Evolutionary conservation across 2,797 vertebrate genomes (phyloP).

Genomic region (Lycodopsis pacificus): DNA sequence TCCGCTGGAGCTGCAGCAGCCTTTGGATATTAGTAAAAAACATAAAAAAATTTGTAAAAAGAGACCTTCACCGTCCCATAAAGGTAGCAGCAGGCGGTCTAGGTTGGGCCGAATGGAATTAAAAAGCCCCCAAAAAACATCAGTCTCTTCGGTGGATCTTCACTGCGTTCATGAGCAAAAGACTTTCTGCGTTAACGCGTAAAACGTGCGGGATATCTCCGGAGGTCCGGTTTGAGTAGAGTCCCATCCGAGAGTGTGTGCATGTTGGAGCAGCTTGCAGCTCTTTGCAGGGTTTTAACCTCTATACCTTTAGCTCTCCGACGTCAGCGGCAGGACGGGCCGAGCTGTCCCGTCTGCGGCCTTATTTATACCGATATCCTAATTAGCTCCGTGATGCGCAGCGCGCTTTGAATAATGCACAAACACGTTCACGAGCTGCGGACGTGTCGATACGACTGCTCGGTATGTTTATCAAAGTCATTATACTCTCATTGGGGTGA

Average conservation of each 20-base stretch:
- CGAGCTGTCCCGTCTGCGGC: slow-evolving; percentile 59
- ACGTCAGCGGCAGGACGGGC: slow-evolving; percentile 44
- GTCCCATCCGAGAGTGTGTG: slow-evolving; percentile 56
- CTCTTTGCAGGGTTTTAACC: slow-evolving; percentile 13
- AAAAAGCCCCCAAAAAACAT: slow-evolving; percentile 48
- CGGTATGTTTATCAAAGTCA: too few species aligned
- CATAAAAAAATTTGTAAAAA: neutral
- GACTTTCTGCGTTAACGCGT: neutral
- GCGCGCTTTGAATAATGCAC: slow-evolving; percentile 31
- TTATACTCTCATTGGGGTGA: fast-evolving
- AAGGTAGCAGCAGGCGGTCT: slow-evolving; percentile 31
- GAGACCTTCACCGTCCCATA: slow-evolving; percentile 57
- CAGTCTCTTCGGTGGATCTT: slow-evolving; percentile 32
- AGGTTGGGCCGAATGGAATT: slow-evolving; percentile 23
- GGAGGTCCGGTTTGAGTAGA: slow-evolving; percentile 15
- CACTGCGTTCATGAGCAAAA: slow-evolving; percentile 12
- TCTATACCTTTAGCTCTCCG: slow-evolving; percentile 28
- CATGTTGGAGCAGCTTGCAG: slow-evolving; percentile 39
- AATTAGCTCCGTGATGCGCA: slow-evolving; percentile 55
- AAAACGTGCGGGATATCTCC: slow-evolving; percentile 17
- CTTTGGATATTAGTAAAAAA: neutral
- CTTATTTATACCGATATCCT: slow-evolving; percentile 64
- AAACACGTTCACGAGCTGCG: neutral
- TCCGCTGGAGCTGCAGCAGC: slow-evolving; percentile 27
- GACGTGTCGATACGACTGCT: neutral